These are phyloP conservation scores for Leuciscus waleckii DNA, from an alignment of 2,797 vertebrate genomes.

Conservation along the genomic window DNA sequence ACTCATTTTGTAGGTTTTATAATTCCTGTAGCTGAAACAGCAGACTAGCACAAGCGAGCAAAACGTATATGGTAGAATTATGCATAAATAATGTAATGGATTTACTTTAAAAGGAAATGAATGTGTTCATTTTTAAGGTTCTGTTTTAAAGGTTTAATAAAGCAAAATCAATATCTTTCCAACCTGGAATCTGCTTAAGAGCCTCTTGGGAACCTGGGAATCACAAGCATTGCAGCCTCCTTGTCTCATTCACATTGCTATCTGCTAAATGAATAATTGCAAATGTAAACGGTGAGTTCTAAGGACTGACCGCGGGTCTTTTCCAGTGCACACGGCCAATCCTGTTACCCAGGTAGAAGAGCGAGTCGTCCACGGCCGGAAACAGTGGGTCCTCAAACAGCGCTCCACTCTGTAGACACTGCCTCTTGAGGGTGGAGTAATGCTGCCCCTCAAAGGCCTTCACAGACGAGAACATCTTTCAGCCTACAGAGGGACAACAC, in stretches of 20 bases:
- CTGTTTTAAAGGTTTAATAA: background rate
- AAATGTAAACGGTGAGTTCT: background rate
- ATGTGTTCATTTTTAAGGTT: background rate
- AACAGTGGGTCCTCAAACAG: constrained; percentile 94
- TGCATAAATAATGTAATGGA: background rate
- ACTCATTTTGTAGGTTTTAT: background rate
- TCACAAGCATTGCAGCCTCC: background rate
- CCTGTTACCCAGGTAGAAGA: constrained; percentile 88
- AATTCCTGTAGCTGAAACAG: background rate
- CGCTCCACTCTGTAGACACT: constrained; percentile 85
- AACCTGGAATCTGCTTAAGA: background rate
- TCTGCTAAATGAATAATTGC: background rate
- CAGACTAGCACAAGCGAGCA: too few species aligned
- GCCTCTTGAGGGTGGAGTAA: constrained; percentile 89
- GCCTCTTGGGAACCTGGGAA: background rate
- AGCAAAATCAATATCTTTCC: background rate
- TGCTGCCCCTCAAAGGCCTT: constrained; percentile 91
- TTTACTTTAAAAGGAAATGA: background rate
- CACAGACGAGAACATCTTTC: constrained; percentile 91
- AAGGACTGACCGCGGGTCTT: constrained; percentile 86
- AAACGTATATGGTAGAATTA: background rate
- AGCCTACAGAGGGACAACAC: constrained; percentile 68
- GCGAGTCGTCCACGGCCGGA: constrained; percentile 85
- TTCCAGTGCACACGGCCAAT: constrained; percentile 92
- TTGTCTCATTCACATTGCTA: background rate